These are phyloP conservation scores for Sepiola atlantica DNA, from an alignment of 2,888 invertebrate genomes.

Conservation along the genomic window DNA sequence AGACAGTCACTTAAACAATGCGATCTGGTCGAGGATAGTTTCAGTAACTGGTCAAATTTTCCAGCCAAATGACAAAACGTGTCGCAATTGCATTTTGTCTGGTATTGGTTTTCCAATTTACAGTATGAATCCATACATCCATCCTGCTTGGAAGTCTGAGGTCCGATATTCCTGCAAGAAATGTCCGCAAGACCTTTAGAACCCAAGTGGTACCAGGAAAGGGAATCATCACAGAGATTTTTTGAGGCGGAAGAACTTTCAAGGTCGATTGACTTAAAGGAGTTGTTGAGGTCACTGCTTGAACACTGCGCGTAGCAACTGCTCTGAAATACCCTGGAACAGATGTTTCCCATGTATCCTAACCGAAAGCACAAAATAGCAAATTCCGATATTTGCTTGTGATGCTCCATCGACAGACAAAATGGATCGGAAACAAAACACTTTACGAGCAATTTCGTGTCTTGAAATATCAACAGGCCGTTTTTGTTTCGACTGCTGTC, in stretches of 20 bases:
- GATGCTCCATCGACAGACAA: constrained; percentile 54
- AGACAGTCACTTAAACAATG: background rate
- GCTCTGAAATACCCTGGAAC: constrained; percentile 22
- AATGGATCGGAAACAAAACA: constrained; percentile 62
- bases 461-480: background rate
- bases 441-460: constrained; percentile 47
- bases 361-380: constrained; percentile 62
- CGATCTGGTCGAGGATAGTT: background rate
- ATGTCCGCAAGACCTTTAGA: background rate
- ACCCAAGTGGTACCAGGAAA: background rate
- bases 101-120: background rate
- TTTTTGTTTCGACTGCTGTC: background rate
- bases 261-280: background rate
- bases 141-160: background rate
- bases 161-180: background rate
- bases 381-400: constrained; percentile 57
- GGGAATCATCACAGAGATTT: background rate
- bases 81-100: background rate
- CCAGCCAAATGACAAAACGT: background rate
- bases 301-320: background rate
- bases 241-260: background rate
- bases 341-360: constrained; percentile 59
- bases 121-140: background rate
- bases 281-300: background rate
- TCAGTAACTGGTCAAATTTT: background rate